Percentiles rank a stretch among this genome's conserved stretches.
phyloP scores from a whole-genome alignment of 2,888 invertebrate genomes.

The Metalampra italica region DNA sequence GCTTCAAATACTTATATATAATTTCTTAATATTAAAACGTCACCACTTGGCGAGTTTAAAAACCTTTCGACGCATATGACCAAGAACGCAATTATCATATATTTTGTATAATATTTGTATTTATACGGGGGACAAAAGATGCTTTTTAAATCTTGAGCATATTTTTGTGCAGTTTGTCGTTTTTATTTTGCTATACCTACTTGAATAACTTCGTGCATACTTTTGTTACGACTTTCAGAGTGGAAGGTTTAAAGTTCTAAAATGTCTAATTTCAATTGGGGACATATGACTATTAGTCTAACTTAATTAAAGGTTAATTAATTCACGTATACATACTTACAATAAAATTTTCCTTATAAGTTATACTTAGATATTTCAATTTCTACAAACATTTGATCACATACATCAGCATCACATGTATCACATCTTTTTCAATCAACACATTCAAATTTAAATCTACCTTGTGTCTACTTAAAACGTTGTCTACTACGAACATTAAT shows the following conservation, averaged over 20 bases:
- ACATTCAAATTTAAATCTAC: conserved; percentile 23
- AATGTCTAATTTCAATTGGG: too few relatives aligned
- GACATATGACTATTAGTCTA: too few relatives aligned
- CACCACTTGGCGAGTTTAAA: too few relatives aligned
- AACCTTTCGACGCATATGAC: too few relatives aligned
- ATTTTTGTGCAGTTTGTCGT: conserved; percentile 45
- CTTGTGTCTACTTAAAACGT: conserved; percentile 23
- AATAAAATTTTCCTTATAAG: not conserved
- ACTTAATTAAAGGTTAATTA: too few relatives aligned
- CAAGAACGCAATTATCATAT: too few relatives aligned
- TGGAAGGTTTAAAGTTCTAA: too few relatives aligned
- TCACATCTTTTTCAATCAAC: conserved; percentile 36
- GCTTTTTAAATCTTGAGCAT: conserved; percentile 34
- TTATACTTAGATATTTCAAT: not conserved
- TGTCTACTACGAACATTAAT: conserved; percentile 18
- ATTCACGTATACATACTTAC: not conserved
- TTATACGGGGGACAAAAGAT: not conserved
- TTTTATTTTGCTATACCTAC: too few relatives aligned
- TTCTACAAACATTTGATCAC: not conserved
- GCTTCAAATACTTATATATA: not conserved
- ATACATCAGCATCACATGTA: conserved; percentile 11
- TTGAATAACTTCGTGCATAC: too few relatives aligned
- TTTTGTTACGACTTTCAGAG: too few relatives aligned
- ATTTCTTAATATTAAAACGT: not conserved
- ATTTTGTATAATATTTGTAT: not conserved